Evolutionary conservation across 2,888 invertebrate genomes (phyloP), one percentile per base, ranked within the genome.

Genomic region (Cryptophagus acutangulus): DNA sequence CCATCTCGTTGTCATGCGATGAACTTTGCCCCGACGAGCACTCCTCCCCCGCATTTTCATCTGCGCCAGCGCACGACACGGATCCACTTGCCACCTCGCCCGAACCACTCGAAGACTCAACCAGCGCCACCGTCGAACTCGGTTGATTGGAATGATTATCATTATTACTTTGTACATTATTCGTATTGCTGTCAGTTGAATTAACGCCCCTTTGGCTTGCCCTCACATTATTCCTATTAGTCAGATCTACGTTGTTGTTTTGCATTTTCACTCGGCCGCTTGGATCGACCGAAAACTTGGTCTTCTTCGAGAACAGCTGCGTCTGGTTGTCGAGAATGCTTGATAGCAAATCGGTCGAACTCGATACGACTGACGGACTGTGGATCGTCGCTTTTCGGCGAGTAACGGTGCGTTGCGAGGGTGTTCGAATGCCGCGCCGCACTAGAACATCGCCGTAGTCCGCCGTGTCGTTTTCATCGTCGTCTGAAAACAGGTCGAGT

Each of bases 251-350:
- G 13, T 47, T 44, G 12, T 40, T 36, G 6, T 38, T 37, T 26
- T 73, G 71, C 6, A 82, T 73, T 42, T 75, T 69, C 1, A 86
- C 61, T 13, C 74, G 76, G 1, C 86, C 87, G 54, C 81, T 79
- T 2, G 75, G 73, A 29, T 77, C 73, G 1, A 81, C 56, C 0
- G 75, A 75, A 4, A 81, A 71, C 2, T 77, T 65, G 15, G 77
- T 72, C 33, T 77, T 74, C 45, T 77, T 81, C 3, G 82, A 81
- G 61, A 84, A 82, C 69, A 86, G 77, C 43, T 79, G 72, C 35
- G 81, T 75, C 64, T 87, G 87, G 51, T 78, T 75, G 47, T 79
- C 78, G 55, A 88, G 69, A 51, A 88, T 87, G 54, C 74, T 78
- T 17, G 78, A 79, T 3, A 88, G 68, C 5, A 88, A 57, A 67